phyloP scores from a whole-genome alignment of 2,888 invertebrate genomes.

The Stomorhina lunata region DNA sequence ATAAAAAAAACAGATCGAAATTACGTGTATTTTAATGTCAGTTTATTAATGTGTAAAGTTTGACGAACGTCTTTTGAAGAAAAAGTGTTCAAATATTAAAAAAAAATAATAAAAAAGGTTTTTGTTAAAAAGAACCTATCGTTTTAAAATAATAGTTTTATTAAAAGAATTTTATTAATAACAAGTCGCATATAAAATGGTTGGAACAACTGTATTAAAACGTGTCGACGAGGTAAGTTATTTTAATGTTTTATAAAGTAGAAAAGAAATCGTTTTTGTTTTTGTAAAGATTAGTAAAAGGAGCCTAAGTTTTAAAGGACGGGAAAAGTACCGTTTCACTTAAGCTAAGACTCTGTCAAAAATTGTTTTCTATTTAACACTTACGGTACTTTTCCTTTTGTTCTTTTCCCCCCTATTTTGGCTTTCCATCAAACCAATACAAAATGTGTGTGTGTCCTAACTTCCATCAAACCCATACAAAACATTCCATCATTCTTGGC shows the following conservation, averaged over 20 bases:
- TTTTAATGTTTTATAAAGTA: background rate
- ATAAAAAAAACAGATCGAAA: constrained; percentile 8
- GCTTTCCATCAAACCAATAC: background rate
- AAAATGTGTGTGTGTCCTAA: background rate
- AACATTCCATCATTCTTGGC: too few relatives aligned
- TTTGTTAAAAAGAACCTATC: constrained; percentile 3
- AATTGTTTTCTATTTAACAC: background rate
- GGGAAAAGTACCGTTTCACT: constrained; percentile 44
- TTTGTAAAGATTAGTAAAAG: background rate
- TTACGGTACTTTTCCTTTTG: constrained; percentile 50
- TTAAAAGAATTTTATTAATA: constrained; percentile 10
- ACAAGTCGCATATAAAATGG: constrained; percentile 70
- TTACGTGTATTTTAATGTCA: constrained; percentile 44
- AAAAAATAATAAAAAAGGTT: background rate
- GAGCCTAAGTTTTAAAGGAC: background rate
- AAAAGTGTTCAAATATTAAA: constrained; percentile 1
- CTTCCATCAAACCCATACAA: too few relatives aligned
- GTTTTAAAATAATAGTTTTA: background rate
- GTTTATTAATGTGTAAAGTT: constrained; percentile 19
- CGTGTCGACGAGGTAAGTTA: constrained; percentile 73
- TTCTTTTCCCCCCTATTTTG: background rate
- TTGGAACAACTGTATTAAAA: constrained; percentile 70
- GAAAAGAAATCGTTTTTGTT: background rate
- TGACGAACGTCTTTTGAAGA: constrained; percentile 10
- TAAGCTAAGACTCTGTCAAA: background rate